Evolutionary conservation across 2,888 invertebrate species (phyloP), one percentile per base, ranked within the genome.

Genomic region (Helicoverpa assulta): DNA sequence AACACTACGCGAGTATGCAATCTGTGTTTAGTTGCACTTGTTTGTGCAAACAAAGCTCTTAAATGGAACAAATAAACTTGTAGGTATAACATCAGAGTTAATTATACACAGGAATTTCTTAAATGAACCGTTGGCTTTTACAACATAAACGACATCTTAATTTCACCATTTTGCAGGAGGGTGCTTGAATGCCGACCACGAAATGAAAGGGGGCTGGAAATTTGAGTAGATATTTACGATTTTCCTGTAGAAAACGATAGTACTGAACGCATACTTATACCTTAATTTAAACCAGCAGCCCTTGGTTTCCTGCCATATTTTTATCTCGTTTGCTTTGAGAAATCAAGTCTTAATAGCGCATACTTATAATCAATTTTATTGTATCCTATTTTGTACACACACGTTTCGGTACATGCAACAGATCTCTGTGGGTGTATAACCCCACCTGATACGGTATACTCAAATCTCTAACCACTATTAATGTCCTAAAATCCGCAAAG

Each of bases 401-500:
- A 47, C 47, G 6, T n/a, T 16, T n/a, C 18, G 7, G 50, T n/a
- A 53, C 76, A 76, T 70, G 59, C 62, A 76, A 70, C 62, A 76
- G 62, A 70, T 66, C 70, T 63, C 51, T 52, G 29, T 21, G 47
- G 18, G 74, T 59, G 55, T 64, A 65, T 71, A 81, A 76, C 60
- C 18, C 21, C 84, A 58, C 59, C 55, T 84, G 85, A 86, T 82
- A 85, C 84, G 77, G 78, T 79, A 81, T 83, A 87, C 83, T 84
- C 86, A 88, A 91, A 91, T 89, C 86, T 84, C 85, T 85, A 85
- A 88, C 88, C 87, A 80, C 87, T 87, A 90, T 90, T 91, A 89
- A 91, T 89, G 83, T 89, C 88, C 90, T 88, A 87, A 92, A 93
- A 93, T 91, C 90, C 90, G 86, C 86, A 87, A 86, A 88, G 90